Percentiles rank a stretch among this genome's conserved stretches.
These are phyloP conservation scores for Petrolisthes cinctipes DNA, from an alignment of 2,888 invertebrate species.

Conservation along the genomic window DNA sequence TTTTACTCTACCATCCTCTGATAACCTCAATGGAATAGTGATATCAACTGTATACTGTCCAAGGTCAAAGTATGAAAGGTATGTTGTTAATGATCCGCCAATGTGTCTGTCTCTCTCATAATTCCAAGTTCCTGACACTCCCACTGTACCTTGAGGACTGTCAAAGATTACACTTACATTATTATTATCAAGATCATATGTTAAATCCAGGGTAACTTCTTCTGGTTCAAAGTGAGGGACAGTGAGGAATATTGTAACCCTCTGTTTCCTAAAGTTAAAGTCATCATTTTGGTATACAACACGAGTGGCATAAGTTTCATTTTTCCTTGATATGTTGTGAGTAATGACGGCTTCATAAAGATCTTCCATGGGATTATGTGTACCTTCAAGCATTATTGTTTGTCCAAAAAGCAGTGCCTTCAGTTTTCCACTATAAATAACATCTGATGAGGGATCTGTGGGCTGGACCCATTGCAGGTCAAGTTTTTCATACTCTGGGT, in stretches of 20 bases:
- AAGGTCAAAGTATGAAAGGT: conserved; percentile 30
- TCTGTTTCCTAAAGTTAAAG: not conserved
- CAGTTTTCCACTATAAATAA: conserved; percentile 6
- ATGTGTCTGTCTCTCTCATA: not conserved
- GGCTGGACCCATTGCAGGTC: conserved; percentile 23
- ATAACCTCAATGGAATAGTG: conserved; percentile 6
- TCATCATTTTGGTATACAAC: not conserved
- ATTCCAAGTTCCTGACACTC: conserved; percentile 14
- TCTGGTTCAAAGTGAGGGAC: not conserved
- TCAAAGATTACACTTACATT: conserved; percentile 15
- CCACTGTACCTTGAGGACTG: conserved; percentile 27
- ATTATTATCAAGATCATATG: conserved; percentile 2
- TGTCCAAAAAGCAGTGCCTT: not conserved
- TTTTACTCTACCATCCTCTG: not conserved
- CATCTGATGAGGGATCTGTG: not conserved
- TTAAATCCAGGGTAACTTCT: not conserved
- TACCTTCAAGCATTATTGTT: not conserved
- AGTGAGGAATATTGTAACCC: conserved; percentile 9
- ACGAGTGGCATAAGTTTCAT: not conserved
- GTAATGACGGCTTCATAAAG: not conserved
- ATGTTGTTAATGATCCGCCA: not conserved
- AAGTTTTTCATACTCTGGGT: conserved; percentile 10
- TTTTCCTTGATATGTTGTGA: not conserved
- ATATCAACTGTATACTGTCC: conserved; percentile 10
- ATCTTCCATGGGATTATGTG: not conserved